A percentile compares a stretch with the other conserved stretches of the same genome.
Evolutionary conservation across 2,113 vertebrate species (phyloP).

Genomic region (Colius striatus): DNA sequence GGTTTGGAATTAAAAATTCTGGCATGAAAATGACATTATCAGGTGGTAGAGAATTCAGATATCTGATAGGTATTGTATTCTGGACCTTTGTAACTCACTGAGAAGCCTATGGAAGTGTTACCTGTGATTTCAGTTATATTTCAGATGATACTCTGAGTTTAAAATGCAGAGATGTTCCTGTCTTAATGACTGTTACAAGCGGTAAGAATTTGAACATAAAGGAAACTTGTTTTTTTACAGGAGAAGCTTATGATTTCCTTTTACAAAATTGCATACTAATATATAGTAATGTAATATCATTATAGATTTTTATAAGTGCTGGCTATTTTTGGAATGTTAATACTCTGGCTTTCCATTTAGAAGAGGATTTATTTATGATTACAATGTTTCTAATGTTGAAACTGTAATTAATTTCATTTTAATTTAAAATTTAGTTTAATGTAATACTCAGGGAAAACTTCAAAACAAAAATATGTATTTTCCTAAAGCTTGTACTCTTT

Average conservation of each 20-base stretch:
- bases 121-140: not conserved
- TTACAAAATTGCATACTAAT: not conserved
- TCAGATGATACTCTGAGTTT: not conserved
- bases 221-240: not conserved
- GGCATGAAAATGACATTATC: not conserved
- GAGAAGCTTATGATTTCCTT: not conserved
- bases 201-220: not conserved
- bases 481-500: not conserved
- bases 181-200: not conserved
- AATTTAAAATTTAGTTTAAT: not conserved
- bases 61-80: not conserved
- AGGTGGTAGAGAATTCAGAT: not conserved
- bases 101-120: not conserved
- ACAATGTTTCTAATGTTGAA: not conserved
- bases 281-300: not conserved
- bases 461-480: rapidly evolving
- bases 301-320: not conserved
- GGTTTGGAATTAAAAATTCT: not conserved
- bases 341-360: not conserved
- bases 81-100: not conserved
- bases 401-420: not conserved
- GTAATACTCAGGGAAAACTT: not conserved
- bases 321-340: not conserved
- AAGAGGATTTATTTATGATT: not conserved
- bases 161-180: not conserved